Evolutionary conservation across 2,888 invertebrate species (phyloP), one percentile per base, ranked within the genome.

Genomic region (Tetragonula carbonaria): DNA sequence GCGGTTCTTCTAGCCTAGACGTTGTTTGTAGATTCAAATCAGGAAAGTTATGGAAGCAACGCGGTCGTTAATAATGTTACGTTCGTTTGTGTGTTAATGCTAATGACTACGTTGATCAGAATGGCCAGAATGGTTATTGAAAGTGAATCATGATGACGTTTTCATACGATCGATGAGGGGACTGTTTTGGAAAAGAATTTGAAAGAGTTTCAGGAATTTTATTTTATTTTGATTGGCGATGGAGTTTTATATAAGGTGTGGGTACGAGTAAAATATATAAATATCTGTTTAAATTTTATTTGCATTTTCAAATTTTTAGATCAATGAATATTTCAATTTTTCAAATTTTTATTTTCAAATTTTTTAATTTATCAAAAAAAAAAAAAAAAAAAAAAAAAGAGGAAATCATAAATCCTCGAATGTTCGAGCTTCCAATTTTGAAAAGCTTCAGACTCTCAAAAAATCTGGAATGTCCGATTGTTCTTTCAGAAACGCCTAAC

Each of bases 11-110:
- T 51, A 11, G 51, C 16, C 45, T 21, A 14, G 33, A 51, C 13
- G n/a, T n/a, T 21, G 55, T 38, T 33, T 11, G 33, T 33, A 18
- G n/a, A 21, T 16, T 38, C n/a, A n/a, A 28, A 14, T 16, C 28
- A n/a, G 8, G 53, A n/a, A 57, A 33, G n/a, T 71, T 55, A 71
- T 38, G 71, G 71, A 6, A 55, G 16, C n/a, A 55, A 33, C n/a
- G 38, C 8, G 71, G 28, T 28, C 28, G 28, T 1, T 51, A 51
- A 21, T 8, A 0, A 21, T 45, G 16, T 28, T 28, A 23, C 45
- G 21, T 62, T 6, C 4, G 18, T 73, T 62, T 14, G 13, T 28
- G 18, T 62, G 45, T 23, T 62, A 62, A 59, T 59, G 59, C 6
- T 38, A 50, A 59, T 50, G 59, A 62, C 59, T 59, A 59, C 23